Base-by-base conservation (phyloP, 2,888 invertebrate species). In the Melinaea menophilus region DNA sequence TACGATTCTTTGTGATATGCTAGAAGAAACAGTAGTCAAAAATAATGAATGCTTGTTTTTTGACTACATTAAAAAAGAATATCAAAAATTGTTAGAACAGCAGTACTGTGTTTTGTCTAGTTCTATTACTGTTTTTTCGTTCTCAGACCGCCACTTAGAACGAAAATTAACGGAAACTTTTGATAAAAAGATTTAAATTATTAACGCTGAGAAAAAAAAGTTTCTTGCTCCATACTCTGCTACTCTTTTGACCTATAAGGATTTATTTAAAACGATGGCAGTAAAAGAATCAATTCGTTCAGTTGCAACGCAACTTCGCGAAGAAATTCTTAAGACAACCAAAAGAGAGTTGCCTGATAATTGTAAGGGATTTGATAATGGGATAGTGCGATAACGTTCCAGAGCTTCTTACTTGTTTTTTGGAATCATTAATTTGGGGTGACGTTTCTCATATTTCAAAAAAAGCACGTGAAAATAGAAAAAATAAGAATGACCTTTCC, bases 21-120 rank as follows among this genome's bases (percentile, higher is more conserved):
- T 71, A 62, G 69, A 71, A 66, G 66, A 71, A 72, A 33, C 22
- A 59, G 68, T 73, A 59, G 63, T 73, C 59, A 68, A 71, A 60
- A 70, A 74, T 61, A 72, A 68, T 54, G 73, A 74, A 72, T 73
- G 71, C 63, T 63, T 73, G 64, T 73, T 75, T 72, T 74, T 72
- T 70, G 63, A 72, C 59, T 57, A 47, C 56, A 65, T 75, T 13
- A 73, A 73, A 64, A 74, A 71, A 70, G 68, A 72, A 69, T 74
- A 75, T 66, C 68, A 64, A 56, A 62, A 69, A 65, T 67, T 66
- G 60, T 59, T 75, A 64, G 63, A 61, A 56, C 62, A 74, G 59
- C 70, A 74, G 67, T 68, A 55, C 55, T 69, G 63, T 59, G 63
- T 69, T 63, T 63, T 72, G 62, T 72, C 71, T 56, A 62, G 69